Evolutionary conservation across 2,113 vertebrate species (phyloP), one percentile per base, ranked within the genome.

Genomic region (Sinocyclocheilus anophthalmus): DNA sequence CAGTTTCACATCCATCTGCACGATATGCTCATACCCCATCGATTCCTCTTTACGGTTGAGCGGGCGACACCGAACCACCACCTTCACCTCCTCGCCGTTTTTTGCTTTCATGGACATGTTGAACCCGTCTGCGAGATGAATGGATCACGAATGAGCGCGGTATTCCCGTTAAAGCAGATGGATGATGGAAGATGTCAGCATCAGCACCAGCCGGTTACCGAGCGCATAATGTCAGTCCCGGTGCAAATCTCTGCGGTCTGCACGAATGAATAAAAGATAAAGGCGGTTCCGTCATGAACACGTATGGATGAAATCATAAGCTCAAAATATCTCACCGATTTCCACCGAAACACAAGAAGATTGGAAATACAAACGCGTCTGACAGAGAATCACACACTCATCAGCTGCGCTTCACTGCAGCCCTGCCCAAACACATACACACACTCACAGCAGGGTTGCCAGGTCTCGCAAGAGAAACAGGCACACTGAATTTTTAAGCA

Each of bases 41-140:
- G 96, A 95, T 85, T 96, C 97, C 90, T 99, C 98, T 92, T 94
- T 96, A 63, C 95, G 91, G 95, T 93, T 97, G 93, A 97, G 87
- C 30, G 98, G 98, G 45, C 98, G 97, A 92, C 97, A 99, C 86
- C 98, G 95, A 57, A 98, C 98, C 92, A 98, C 97, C 94, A 99
- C 98, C 95, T 95, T 96, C 76, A 99, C 96, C 37, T 97, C 95
- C 92, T 99, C 97, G 69, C 97, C 95, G 92, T 93, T 93, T 92
- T 96, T 96, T 85, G 92, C 87, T 91, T 96, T 96, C 20, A 84
- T 13, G 61, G 95, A 96, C 95, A 96, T 96, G 92, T 90, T 93
- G 95, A 92, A 88, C 92, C 10, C 94, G 90, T 83, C 24, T 45
- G 1, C 33, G 18, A 24, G 10, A 18, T 45, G 30, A 59, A 57